phyloP scores from a whole-genome alignment of 2,113 vertebrate species.

The Tragelaphus strepsiceros region DNA sequence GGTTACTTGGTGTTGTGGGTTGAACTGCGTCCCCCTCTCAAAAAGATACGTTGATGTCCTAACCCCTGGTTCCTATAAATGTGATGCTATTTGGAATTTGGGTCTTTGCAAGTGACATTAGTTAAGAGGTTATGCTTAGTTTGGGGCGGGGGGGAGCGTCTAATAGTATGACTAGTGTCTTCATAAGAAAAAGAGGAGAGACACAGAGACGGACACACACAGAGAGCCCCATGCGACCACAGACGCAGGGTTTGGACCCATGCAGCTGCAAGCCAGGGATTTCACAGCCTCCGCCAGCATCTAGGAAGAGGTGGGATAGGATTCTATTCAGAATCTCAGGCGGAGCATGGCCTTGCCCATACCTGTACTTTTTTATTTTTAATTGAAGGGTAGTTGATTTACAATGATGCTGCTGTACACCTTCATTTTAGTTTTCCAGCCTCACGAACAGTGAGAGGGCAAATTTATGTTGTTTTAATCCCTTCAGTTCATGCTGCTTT shows the following conservation, averaged over 20 bases:
- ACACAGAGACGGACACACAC: not conserved
- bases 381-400: not conserved
- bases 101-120: not conserved
- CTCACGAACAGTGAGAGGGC: not conserved
- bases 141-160: fast-evolving
- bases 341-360: not conserved
- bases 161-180: not conserved
- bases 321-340: not conserved
- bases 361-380: not conserved
- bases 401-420: not conserved
- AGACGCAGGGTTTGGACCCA: not conserved
- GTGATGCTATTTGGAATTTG: not conserved
- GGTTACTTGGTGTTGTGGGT: not conserved
- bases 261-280: not conserved
- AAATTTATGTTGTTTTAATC: not conserved
- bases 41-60: not conserved
- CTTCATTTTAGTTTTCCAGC: not conserved
- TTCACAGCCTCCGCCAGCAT: not conserved
- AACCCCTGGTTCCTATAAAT: not conserved
- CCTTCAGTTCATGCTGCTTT: not conserved
- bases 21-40: not conserved
- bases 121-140: not conserved
- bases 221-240: no score
- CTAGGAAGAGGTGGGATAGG: not conserved
- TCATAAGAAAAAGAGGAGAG: not conserved